These are phyloP conservation scores for Myotis vivesi DNA, from an alignment of 2,797 vertebrate genomes.

Conservation along the genomic window DNA sequence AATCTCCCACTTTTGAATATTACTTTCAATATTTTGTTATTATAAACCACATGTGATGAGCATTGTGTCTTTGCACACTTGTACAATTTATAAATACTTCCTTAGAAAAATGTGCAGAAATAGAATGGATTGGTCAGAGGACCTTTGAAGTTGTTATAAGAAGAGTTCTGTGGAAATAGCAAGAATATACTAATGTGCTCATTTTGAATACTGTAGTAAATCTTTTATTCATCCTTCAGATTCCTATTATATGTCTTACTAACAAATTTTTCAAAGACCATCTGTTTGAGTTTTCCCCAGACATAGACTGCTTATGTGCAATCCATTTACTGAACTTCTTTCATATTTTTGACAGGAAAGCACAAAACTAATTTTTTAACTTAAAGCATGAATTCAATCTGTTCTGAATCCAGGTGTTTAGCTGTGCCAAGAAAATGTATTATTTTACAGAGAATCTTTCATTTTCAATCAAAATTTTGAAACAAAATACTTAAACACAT, in stretches of 20 bases:
- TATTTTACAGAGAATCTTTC: constrained; percentile 67
- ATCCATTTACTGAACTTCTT: constrained; percentile 72
- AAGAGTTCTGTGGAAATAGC: constrained; percentile 10
- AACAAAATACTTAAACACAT: constrained; percentile 66
- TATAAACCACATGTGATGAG: neutral
- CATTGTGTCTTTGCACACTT: neutral
- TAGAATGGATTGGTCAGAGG: neutral
- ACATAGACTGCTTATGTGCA: constrained; percentile 28
- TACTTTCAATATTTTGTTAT: neutral
- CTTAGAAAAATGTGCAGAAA: constrained; percentile 32
- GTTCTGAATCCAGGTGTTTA: constrained; percentile 66
- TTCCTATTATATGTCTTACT: constrained; percentile 14
- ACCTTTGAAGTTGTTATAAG: constrained; percentile 7
- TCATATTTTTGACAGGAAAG: constrained; percentile 74
- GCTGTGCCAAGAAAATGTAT: constrained; percentile 67
- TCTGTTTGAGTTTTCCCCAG: constrained; percentile 70
- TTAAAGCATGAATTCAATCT: constrained; percentile 72
- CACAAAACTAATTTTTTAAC: constrained; percentile 71
- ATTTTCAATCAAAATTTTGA: constrained; percentile 69
- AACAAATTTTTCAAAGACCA: constrained; percentile 63
- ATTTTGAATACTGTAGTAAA: constrained; percentile 27
- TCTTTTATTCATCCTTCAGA: neutral
- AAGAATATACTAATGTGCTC: neutral
- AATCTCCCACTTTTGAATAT: neutral
- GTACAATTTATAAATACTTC: constrained; percentile 18